Evolutionary conservation across 2,113 vertebrate genomes (phyloP).

Genomic region (Brachyistius frenatus): DNA sequence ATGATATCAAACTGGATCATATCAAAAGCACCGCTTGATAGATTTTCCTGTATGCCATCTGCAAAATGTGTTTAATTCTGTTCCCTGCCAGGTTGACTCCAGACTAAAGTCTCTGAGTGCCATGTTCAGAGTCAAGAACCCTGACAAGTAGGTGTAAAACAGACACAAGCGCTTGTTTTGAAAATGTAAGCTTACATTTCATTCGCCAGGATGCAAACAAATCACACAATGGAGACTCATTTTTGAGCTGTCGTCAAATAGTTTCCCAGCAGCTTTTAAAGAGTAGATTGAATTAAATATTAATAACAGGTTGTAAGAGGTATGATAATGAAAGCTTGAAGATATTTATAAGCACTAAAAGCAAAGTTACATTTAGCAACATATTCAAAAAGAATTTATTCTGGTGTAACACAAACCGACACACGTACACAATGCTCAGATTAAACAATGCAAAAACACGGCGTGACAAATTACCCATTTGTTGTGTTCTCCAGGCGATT

Average conservation of each 20-base stretch:
- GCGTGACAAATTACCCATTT: background rate
- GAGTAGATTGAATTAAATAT: background rate
- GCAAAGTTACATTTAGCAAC: background rate
- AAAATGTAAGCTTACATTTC: too few relatives aligned
- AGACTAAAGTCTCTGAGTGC: slow-evolving; percentile 96
- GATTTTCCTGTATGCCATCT: background rate
- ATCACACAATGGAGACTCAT: background rate
- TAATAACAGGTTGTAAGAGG: background rate
- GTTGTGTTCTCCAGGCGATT: slow-evolving; percentile 88
- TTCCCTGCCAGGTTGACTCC: slow-evolving; percentile 90
- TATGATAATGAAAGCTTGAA: background rate
- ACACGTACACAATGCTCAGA: background rate
- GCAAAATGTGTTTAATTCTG: slow-evolving; percentile 1
- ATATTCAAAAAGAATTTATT: background rate
- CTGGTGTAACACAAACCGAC: background rate
- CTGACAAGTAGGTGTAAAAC: slow-evolving; percentile 91
- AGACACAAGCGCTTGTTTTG: too few relatives aligned
- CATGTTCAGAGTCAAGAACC: slow-evolving; percentile 95
- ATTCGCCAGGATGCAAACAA: background rate
- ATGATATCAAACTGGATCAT: background rate
- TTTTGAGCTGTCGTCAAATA: background rate
- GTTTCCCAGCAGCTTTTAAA: too few relatives aligned
- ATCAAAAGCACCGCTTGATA: background rate
- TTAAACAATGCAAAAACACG: background rate
- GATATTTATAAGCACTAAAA: background rate